Conservation (phyloP, 2,113 vertebrate genomes). For the Anhinga rufa region DNA sequence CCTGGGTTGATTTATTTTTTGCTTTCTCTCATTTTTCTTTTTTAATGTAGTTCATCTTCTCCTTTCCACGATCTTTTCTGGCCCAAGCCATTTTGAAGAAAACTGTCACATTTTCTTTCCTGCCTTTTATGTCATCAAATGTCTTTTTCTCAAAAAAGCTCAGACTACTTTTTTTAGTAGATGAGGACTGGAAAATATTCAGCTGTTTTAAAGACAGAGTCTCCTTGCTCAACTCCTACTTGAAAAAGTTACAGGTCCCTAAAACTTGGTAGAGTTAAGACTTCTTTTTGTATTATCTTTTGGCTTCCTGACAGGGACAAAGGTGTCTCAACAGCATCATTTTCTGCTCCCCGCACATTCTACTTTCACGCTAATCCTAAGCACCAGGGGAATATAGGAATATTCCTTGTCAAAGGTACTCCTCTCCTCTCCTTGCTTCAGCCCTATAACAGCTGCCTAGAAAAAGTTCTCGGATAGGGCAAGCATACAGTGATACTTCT, state of each 20-base stretch:
- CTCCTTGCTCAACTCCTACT: background rate
- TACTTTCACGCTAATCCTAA: background rate
- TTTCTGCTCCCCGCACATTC: background rate
- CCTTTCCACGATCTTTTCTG: background rate
- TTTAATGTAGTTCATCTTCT: background rate
- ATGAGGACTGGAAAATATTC: background rate
- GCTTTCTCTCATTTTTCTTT: background rate
- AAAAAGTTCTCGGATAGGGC: background rate
- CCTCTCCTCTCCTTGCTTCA: background rate
- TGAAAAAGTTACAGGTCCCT: background rate
- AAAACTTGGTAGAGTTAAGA: background rate
- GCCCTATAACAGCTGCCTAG: background rate
- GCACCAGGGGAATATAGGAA: background rate
- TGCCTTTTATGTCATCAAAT: background rate
- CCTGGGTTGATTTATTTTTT: background rate
- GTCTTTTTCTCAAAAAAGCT: background rate
- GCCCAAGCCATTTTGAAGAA: background rate
- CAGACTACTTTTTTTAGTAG: background rate
- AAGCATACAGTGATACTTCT: background rate
- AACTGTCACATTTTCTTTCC: background rate
- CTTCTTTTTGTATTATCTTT: background rate
- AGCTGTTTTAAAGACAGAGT: background rate
- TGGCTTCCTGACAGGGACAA: background rate
- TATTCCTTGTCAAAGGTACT: background rate
- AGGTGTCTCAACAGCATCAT: background rate